phyloP scores from a whole-genome alignment of 2,888 invertebrate genomes.

The Muscina levida region DNA sequence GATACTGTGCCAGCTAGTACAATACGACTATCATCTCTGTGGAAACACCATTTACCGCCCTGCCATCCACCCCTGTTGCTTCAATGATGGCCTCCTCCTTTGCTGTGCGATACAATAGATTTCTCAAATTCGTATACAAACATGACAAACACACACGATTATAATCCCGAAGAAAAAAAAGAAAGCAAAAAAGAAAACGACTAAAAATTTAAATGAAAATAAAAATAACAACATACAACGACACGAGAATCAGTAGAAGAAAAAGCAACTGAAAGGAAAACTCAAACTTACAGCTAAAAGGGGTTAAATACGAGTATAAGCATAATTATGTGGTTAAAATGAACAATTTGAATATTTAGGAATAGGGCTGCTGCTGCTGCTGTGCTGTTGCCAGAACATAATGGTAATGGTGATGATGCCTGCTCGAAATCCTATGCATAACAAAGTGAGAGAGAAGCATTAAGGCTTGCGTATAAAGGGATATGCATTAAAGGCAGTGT shows the following conservation, averaged over 20 bases:
- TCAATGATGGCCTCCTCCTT: not conserved
- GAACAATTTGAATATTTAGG: slow-evolving; percentile 62
- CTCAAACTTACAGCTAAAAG: slow-evolving; percentile 56
- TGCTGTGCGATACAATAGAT: slow-evolving; percentile 16
- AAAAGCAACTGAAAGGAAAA: slow-evolving; percentile 4
- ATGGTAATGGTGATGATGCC: slow-evolving; percentile 52
- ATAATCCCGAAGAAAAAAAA: not conserved
- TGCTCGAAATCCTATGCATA: not conserved
- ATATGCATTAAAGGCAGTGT: no score
- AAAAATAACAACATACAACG: slow-evolving; percentile 27
- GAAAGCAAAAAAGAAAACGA: no score
- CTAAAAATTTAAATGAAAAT: no score
- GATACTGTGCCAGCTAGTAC: not conserved
- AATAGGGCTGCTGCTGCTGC: slow-evolving; percentile 19
- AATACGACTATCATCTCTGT: slow-evolving; percentile 14
- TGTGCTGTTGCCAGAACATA: slow-evolving; percentile 46
- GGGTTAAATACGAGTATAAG: slow-evolving; percentile 73
- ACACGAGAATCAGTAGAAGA: not conserved
- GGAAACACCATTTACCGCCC: no score
- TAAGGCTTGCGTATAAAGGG: no score
- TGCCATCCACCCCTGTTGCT: slow-evolving; percentile 13
- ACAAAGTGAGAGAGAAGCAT: slow-evolving; percentile 23
- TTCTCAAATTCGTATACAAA: slow-evolving; percentile 13
- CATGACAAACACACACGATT: not conserved
- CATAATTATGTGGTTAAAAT: slow-evolving; percentile 73